Evolutionary conservation across 2,888 invertebrate species (phyloP).

Genomic region (Gasteruption jaculator): DNA sequence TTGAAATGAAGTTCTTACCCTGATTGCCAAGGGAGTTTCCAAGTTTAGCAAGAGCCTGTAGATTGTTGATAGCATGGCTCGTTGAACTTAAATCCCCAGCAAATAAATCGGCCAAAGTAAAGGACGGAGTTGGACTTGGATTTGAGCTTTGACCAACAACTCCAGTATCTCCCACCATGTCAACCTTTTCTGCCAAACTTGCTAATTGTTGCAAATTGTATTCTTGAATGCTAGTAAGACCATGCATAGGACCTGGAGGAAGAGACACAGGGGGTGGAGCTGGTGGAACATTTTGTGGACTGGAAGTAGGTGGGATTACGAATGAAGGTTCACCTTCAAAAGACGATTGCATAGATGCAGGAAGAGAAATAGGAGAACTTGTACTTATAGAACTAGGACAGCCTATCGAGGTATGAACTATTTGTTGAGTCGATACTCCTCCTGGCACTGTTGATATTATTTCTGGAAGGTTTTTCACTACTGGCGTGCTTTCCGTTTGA

Average conservation of each 20-base stretch:
- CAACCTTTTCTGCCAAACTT: conserved; percentile 70
- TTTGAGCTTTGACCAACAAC: conserved; percentile 50
- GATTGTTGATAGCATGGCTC: conserved; percentile 79
- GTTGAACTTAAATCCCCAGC: conserved; percentile 65
- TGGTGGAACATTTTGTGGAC: conserved; percentile 48
- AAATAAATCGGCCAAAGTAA: conserved; percentile 73
- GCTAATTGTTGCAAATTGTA: conserved; percentile 83
- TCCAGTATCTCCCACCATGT: conserved; percentile 41
- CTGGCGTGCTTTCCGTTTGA: conserved; percentile 58
- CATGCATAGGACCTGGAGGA: conserved; percentile 51
- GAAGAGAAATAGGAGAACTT: conserved; percentile 66
- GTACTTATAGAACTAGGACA: conserved; percentile 63
- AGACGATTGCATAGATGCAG: conserved; percentile 69
- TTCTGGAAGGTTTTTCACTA: conserved; percentile 51
- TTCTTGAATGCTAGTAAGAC: conserved; percentile 73
- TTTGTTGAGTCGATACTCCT: conserved; percentile 55
- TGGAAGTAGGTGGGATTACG: conserved; percentile 52
- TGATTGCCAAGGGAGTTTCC: conserved; percentile 59
- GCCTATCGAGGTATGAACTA: conserved; percentile 56
- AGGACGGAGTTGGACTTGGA: conserved; percentile 61
- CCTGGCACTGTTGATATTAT: conserved; percentile 53
- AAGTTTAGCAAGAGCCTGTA: conserved; percentile 85
- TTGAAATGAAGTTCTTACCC: conserved; percentile 40
- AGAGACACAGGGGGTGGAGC: conserved; percentile 40
- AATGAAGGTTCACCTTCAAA: conserved; percentile 68